These are phyloP conservation scores for Erebia epiphron DNA, from an alignment of 2,888 invertebrate species.

Conservation along the genomic window DNA sequence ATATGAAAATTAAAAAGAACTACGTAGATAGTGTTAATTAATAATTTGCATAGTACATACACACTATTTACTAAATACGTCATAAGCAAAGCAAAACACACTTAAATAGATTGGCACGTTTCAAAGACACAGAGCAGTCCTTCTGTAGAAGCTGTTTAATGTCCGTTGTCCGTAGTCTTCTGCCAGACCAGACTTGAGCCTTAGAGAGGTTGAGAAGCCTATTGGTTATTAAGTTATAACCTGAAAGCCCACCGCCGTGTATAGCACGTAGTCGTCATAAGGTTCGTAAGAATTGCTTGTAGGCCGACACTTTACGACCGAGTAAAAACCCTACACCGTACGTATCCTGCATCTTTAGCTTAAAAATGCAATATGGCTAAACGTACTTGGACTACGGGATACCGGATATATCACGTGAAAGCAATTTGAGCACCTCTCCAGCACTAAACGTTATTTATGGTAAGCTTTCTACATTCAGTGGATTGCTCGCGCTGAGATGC, in stretches of 20 bases:
- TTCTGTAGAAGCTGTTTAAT: too few species aligned
- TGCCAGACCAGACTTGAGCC: background rate
- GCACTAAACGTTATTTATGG: constrained; percentile 81
- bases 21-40: too few species aligned
- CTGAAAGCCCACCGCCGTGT: background rate
- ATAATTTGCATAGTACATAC: too few species aligned
- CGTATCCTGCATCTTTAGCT: constrained; percentile 59
- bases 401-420: constrained; percentile 75
- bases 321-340: background rate
- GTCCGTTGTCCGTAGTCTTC: too few species aligned
- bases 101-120: too few species aligned
- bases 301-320: background rate
- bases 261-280: background rate
- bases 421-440: constrained; percentile 79
- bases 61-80: too few species aligned
- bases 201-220: background rate
- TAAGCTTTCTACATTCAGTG: constrained; percentile 72
- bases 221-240: background rate
- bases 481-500: constrained; percentile 71
- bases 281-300: background rate
- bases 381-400: constrained; percentile 60
- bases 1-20: too few species aligned
- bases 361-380: constrained; percentile 77
- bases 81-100: too few species aligned
- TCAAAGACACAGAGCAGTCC: too few species aligned